Evolutionary conservation across 2,113 vertebrate species (phyloP).

Genomic region (Albula glossodonta): DNA sequence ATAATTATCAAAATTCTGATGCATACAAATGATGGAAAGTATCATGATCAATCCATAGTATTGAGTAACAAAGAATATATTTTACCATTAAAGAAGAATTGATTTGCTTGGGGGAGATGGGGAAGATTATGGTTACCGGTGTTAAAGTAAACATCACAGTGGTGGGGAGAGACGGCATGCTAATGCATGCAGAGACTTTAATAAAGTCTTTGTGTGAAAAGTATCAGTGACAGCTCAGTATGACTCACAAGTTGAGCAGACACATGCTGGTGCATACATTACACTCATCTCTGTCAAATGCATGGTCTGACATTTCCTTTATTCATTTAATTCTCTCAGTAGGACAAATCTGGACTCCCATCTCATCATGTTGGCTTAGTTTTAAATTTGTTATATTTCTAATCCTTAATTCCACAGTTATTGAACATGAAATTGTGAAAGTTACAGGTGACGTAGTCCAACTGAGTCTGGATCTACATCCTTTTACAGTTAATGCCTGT

Average conservation of each 20-base stretch:
- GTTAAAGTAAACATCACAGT: neutral
- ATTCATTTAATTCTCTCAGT: conserved; percentile 40
- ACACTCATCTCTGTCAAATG: conserved; percentile 1
- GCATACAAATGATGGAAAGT: too few species aligned
- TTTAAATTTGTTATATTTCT: neutral
- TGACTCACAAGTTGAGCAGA: conserved; percentile 18
- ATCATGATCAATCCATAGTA: too few species aligned
- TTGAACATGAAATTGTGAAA: neutral
- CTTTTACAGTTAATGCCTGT: neutral
- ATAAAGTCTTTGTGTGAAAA: neutral
- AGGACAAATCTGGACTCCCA: conserved; percentile 26
- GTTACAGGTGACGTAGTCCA: neutral
- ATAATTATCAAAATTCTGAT: too few species aligned
- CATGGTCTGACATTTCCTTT: conserved; percentile 34
- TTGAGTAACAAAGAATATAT: too few species aligned
- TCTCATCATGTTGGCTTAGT: conserved; percentile 1
- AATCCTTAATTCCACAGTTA: neutral
- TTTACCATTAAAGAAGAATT: too few species aligned
- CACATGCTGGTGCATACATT: conserved; percentile 24
- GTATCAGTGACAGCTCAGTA: neutral
- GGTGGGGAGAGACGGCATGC: neutral
- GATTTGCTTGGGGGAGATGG: too few species aligned
- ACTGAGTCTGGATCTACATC: neutral
- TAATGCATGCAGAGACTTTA: neutral
- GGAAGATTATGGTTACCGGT: neutral